Base-by-base conservation (phyloP, 2,888 invertebrate species). In the Venusia cambrica region DNA sequence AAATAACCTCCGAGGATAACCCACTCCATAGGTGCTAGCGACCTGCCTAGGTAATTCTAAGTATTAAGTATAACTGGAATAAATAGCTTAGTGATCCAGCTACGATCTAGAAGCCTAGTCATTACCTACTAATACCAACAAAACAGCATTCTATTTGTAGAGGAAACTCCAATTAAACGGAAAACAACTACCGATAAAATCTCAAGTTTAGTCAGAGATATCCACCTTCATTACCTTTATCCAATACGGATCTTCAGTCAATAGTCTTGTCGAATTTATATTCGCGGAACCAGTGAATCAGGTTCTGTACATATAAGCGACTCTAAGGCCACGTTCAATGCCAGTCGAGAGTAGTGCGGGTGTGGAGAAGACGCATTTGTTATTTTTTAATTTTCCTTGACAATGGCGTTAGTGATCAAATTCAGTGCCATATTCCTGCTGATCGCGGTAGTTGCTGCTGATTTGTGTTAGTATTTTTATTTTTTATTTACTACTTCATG, bases 401-500 rank as follows among this genome's bases (percentile, higher is more conserved):
- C 54, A 36, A 84, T 85, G 85, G 69, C 79, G 64, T 79, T 80
- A 51, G 78, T 84, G 72, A 67, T 84, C 37, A 81, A 71, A 73
- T 76, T 87, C 47, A 74, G 85, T 87, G 85, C 73, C 67, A 63
- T 87, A 67, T 62, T 85, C 44, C 55, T 84, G 67, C 60, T 85
- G 48, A 50, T 78, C 41, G 73, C 64, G 51, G 69, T 66, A 40
- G 70, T 70, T 53, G 54, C 60, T 27, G 85, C 76, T 33, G 80
- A 81, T 73, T 71, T 76, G 25, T 75, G 85, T 87, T 57, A 69
- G 84, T 84, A 36, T 25, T 17, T 11, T 16, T 20, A 18, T 27
- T 24, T 14, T 25, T 25, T 28, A 14, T 24, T 27, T 28, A 16
- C n/a, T n/a, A n/a, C n/a, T n/a, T n/a, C 11, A 11, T 5, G 19